Percentiles rank a stretch among this genome's conserved stretches.
phyloP scores from a whole-genome alignment of 2,113 vertebrate genomes.

The Herpetotheres cachinnans region DNA sequence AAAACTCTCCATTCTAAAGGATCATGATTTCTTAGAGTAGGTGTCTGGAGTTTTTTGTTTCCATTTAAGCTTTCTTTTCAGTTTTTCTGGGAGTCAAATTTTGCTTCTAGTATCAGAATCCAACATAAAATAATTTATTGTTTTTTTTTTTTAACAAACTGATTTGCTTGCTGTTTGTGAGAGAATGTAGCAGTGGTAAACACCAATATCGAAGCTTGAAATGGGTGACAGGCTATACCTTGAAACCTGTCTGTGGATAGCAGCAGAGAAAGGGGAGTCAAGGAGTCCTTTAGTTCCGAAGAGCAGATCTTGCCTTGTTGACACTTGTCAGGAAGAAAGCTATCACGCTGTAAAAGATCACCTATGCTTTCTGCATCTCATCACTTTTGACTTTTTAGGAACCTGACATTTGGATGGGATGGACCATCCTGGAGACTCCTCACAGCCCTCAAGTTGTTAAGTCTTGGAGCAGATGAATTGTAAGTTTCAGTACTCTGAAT shows the following conservation, averaged over 20 bases:
- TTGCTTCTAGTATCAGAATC: background rate
- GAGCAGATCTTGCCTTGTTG: background rate
- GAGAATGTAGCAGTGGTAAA: background rate
- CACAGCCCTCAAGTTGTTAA: constrained; percentile 82
- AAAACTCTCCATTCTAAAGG: constrained; percentile 85
- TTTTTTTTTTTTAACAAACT: background rate
- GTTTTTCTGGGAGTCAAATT: background rate
- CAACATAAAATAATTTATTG: background rate
- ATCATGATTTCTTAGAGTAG: constrained; percentile 81
- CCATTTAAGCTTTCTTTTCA: background rate
- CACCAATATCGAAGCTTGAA: background rate
- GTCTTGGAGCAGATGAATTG: constrained; percentile 80
- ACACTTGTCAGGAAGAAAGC: background rate
- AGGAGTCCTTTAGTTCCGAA: background rate
- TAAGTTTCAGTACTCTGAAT: constrained; percentile 64
- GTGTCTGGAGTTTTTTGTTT: background rate
- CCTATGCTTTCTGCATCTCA: background rate
- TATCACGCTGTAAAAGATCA: background rate
- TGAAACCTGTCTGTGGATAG: background rate
- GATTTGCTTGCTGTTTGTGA: background rate
- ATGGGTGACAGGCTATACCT: background rate
- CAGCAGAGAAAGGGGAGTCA: background rate
- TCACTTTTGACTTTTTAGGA: constrained; percentile 66
- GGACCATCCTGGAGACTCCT: constrained; percentile 92
- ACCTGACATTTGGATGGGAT: constrained; percentile 86